Conservation (phyloP, 2,888 invertebrate genomes). For the Mesoligia furuncula region DNA sequence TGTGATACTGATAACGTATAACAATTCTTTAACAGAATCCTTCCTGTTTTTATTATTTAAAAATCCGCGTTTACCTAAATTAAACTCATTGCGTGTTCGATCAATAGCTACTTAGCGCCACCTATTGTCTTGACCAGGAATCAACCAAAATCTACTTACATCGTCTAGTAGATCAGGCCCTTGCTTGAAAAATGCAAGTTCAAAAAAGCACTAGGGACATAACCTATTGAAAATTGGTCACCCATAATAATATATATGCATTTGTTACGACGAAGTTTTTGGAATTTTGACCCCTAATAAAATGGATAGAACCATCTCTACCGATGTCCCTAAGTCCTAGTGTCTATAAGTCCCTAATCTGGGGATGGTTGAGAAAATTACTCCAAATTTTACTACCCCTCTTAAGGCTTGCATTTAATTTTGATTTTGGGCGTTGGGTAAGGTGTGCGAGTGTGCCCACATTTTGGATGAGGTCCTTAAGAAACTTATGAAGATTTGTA, state of each 20-base stretch:
- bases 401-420: neutral
- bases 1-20: neutral
- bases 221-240: neutral
- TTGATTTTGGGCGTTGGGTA: too few species aligned
- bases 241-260: neutral
- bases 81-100: neutral
- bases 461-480: neutral
- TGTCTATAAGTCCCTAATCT: too few species aligned
- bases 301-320: neutral
- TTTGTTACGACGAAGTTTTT: neutral
- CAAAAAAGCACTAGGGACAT: neutral
- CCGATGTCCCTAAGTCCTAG: too few species aligned
- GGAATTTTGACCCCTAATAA: neutral
- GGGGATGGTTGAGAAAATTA: neutral
- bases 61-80: neutral
- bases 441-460: neutral
- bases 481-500: neutral
- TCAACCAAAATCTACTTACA: neutral
- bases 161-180: too few species aligned
- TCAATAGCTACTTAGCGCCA: conserved; percentile 25
- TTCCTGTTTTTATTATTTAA: neutral
- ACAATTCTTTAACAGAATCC: neutral
- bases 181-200: neutral
- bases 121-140: conserved; percentile 8
- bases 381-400: too few species aligned